These are phyloP conservation scores for Brachyopa scutellaris DNA, from an alignment of 2,888 invertebrate species.

Conservation along the genomic window DNA sequence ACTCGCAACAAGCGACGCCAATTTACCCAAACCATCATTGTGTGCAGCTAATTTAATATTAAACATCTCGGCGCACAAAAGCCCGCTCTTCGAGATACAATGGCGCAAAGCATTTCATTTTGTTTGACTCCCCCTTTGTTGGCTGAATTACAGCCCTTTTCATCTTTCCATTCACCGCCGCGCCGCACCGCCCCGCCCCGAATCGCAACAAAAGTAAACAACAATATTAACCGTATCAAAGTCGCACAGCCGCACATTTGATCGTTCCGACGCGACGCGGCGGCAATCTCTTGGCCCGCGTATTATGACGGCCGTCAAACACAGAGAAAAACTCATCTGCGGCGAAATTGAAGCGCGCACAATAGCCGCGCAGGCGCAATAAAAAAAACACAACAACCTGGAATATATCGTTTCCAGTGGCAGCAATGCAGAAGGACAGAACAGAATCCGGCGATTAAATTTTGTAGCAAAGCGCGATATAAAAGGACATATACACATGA, in stretches of 20 bases:
- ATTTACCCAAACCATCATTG: slow-evolving; percentile 55
- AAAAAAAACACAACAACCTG: neutral
- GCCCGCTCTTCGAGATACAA: slow-evolving; percentile 39
- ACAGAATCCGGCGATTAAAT: slow-evolving; percentile 19
- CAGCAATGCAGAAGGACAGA: slow-evolving; percentile 53
- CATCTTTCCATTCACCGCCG: slow-evolving; percentile 60
- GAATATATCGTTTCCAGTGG: slow-evolving; percentile 21
- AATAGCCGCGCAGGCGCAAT: slow-evolving; percentile 21
- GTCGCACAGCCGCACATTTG: slow-evolving; percentile 63
- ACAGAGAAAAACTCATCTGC: slow-evolving; percentile 33
- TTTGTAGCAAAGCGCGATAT: slow-evolving; percentile 11
- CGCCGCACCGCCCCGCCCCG: too few species aligned
- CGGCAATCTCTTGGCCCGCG: slow-evolving; percentile 16
- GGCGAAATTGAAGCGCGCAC: slow-evolving; percentile 48
- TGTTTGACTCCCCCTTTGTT: slow-evolving; percentile 54
- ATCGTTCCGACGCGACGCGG: slow-evolving; percentile 42
- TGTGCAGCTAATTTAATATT: slow-evolving; percentile 64
- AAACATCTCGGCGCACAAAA: slow-evolving; percentile 59
- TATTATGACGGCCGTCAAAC: slow-evolving; percentile 54
- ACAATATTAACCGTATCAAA: slow-evolving; percentile 72
- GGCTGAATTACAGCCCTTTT: slow-evolving; percentile 61
- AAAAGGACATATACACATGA: slow-evolving; percentile 45
- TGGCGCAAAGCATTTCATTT: slow-evolving; percentile 66
- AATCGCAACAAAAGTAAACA: slow-evolving; percentile 71
- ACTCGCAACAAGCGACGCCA: slow-evolving; percentile 38